Evolutionary conservation across 1,140 invertebrate genomes (phyloP), one percentile per base, ranked within the genome.

Genomic region (Phthorimaea operculella): DNA sequence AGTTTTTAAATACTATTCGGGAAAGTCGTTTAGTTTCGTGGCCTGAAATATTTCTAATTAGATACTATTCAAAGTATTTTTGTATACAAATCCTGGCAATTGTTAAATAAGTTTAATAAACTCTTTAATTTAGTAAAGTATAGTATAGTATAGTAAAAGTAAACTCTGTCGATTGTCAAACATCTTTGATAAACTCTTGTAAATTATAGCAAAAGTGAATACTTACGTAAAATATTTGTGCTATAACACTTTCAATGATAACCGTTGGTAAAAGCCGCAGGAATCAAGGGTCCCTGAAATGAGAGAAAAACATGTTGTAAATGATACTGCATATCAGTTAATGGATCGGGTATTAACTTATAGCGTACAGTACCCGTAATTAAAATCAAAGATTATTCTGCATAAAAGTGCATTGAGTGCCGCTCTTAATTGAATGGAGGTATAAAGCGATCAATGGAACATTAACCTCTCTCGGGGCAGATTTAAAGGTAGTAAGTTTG

Each of bases 251-350:
- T 90, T 95, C 93, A 96, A 92, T 95, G 94, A 89, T 95, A 95
- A 89, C 94, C 94, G 89, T 96, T 96, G 89, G 93, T 95, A 88
- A 95, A 96, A 88, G 93, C 93, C 87, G 93, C 93, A 89, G 93
- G 93, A 90, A 96, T 95, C 89, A 96, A 87, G 85, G 94, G 93
- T 85, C 93, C 94, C 94, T 96, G 90, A 58, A 88, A 89, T 62
- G 68, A 79, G 62, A 72, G 76, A 69, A 66, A 75, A 63, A 60
- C 49, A 62, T 11, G 21, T 21, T 51, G 17, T 51, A 11, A 17
- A 16, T 47, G 7, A 47, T 17, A 47, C 9, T 42, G 14, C 1
- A 42, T 14, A 42, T n/a, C n/a, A n/a, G n/a, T n/a, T n/a, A n/a
- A n/a, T n/a, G 11, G 33, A 34, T 34, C 6, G 33, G 11, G 11